phyloP scores from a whole-genome alignment of 30 jellyfish, hydroid and myxozoan genomes.

The Pseudorhiza aurosa region DNA sequence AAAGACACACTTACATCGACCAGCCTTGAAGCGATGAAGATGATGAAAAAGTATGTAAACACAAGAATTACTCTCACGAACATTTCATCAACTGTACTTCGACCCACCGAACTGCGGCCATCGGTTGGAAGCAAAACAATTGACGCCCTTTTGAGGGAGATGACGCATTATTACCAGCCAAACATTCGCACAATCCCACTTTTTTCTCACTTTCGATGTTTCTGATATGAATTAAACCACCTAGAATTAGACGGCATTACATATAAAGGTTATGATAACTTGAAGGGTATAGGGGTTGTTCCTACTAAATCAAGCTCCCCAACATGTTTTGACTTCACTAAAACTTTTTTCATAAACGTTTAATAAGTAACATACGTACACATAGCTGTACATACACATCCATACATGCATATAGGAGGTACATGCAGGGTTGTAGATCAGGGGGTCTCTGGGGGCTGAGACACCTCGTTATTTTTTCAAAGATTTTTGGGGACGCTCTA shows the following conservation, averaged over 20 bases:
- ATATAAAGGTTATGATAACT: too few species aligned
- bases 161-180: slow-evolving; percentile 65
- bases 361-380: too few species aligned
- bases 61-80: slow-evolving; percentile 54
- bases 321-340: too few species aligned
- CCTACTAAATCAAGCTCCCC: too few species aligned
- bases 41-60: slow-evolving; percentile 45
- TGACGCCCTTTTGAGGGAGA: slow-evolving; percentile 11
- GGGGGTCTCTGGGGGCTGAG: slow-evolving; percentile 27
- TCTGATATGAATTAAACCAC: too few species aligned
- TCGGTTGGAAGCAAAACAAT: slow-evolving; percentile 9
- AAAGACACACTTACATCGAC: slow-evolving; percentile 66
- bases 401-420: too few species aligned
- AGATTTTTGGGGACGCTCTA: background rate
- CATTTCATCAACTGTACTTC: slow-evolving; percentile 7
- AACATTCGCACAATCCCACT: slow-evolving; percentile 6
- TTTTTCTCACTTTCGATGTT: too few species aligned
- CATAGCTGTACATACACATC: too few species aligned
- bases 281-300: too few species aligned
- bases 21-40: slow-evolving; percentile 73
- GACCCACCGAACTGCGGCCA: background rate
- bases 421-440: slow-evolving; percentile 43
- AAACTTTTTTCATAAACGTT: too few species aligned
- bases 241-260: too few species aligned
- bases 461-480: background rate